Percentiles rank a stretch among this genome's conserved stretches.
Evolutionary conservation across 2,888 invertebrate genomes (phyloP).

Genomic region (Epinotia bilunana): DNA sequence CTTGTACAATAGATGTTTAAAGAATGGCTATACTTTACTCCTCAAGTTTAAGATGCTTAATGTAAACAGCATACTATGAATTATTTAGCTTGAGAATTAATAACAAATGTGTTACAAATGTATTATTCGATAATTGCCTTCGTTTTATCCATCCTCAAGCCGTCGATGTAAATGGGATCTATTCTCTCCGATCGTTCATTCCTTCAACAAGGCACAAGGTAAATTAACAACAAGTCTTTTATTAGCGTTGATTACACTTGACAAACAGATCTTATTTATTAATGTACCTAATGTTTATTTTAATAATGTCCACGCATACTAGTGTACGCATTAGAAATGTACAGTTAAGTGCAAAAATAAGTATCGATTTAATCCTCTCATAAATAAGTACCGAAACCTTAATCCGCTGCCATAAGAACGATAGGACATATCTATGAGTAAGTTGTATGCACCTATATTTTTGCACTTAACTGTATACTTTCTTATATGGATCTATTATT

Average conservation of each 20-base stretch:
- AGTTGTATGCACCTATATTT: too few species aligned
- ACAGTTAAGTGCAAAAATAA: too few species aligned
- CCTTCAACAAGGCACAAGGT: background rate
- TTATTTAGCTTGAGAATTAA: background rate
- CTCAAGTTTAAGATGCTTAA: background rate
- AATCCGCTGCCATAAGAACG: too few species aligned
- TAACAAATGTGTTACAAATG: background rate
- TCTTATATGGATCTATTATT: slow-evolving; percentile 3
- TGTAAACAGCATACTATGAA: background rate
- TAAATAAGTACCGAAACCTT: too few species aligned
- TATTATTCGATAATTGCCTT: background rate
- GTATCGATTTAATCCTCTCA: too few species aligned
- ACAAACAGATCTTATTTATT: background rate
- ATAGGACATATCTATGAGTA: too few species aligned
- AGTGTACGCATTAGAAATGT: too few species aligned
- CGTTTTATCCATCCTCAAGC: background rate
- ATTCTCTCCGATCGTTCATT: too few species aligned
- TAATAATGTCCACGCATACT: too few species aligned
- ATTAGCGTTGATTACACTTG: background rate
- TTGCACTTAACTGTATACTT: too few species aligned
- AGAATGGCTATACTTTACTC: background rate
- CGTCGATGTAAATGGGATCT: background rate
- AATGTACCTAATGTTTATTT: too few species aligned
- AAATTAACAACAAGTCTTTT: background rate
- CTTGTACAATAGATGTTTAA: slow-evolving; percentile 43